These are phyloP conservation scores for Erebia ligea DNA, from an alignment of 2,888 invertebrate species.

Conservation along the genomic window DNA sequence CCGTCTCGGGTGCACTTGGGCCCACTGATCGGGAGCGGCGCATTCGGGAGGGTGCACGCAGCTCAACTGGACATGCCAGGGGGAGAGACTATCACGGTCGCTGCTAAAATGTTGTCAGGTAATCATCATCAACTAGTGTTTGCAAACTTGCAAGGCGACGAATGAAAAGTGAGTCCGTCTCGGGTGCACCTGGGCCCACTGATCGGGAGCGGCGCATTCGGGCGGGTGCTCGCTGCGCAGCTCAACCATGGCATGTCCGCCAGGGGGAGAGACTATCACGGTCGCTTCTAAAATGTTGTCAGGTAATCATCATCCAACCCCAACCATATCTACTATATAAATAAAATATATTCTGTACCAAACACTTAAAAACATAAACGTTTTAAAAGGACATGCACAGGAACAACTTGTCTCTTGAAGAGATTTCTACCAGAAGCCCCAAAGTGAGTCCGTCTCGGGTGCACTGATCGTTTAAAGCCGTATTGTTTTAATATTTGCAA, in stretches of 20 bases:
- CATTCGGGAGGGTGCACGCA: constrained; percentile 89
- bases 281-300: constrained; percentile 90
- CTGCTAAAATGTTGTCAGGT: constrained; percentile 90
- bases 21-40: constrained; percentile 87
- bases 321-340: no score
- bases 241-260: constrained; percentile 83
- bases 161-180: constrained; percentile 76
- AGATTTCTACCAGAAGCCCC: no score
- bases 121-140: background rate
- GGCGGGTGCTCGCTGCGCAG: constrained; percentile 88
- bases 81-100: constrained; percentile 82
- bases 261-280: constrained; percentile 71
- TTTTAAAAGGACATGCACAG: no score
- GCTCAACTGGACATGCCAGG: constrained; percentile 84
- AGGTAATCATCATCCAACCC: constrained; percentile 81
- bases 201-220: constrained; percentile 90
- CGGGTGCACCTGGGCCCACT: constrained; percentile 77
- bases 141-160: constrained; percentile 48
- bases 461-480: no score
- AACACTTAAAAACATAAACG: no score
- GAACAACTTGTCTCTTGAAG: no score
- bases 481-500: no score
- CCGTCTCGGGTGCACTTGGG: constrained; percentile 77
- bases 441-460: no score
- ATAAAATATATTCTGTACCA: no score